Conservation (phyloP, 2,888 invertebrate genomes). For the Tiliacea citrago region DNA sequence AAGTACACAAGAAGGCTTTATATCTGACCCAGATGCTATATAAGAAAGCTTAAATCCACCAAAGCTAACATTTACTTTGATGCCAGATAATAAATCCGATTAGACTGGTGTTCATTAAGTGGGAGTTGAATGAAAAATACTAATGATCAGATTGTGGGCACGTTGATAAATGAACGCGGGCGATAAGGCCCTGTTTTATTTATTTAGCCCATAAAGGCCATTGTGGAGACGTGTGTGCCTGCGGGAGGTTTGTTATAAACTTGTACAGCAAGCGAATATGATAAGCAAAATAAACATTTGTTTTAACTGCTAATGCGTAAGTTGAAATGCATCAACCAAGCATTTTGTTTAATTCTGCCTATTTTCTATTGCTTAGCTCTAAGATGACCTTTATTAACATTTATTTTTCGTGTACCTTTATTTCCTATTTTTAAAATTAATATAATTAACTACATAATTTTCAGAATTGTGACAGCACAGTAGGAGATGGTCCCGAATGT, state of each 20-base stretch:
- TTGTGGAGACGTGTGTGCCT: conserved; percentile 44
- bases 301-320: conserved; percentile 47
- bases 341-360: conserved; percentile 56
- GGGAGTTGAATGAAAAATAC: conserved; percentile 58
- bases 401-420: conserved; percentile 59
- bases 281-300: conserved; percentile 35
- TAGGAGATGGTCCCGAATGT: conserved; percentile 85
- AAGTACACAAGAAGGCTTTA: conserved; percentile 14
- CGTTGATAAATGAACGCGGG: conserved; percentile 53
- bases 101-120: conserved; percentile 48
- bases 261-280: conserved; percentile 36
- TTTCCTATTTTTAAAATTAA: conserved; percentile 58
- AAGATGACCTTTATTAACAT: conserved; percentile 43
- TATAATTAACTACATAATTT: conserved; percentile 71
- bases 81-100: conserved; percentile 50
- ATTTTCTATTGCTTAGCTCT: conserved; percentile 56
- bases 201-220: conserved; percentile 48
- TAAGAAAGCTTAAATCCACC: conserved; percentile 22
- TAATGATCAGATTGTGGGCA: conserved; percentile 55
- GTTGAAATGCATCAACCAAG: conserved; percentile 52
- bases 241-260: conserved; percentile 46
- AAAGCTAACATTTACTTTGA: conserved; percentile 47
- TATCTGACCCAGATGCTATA: conserved; percentile 33
- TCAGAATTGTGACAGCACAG: conserved; percentile 87
- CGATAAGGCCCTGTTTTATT: conserved; percentile 43